Evolutionary conservation across 1,140 invertebrate genomes (phyloP).

Genomic region (Fopius arisanus): DNA sequence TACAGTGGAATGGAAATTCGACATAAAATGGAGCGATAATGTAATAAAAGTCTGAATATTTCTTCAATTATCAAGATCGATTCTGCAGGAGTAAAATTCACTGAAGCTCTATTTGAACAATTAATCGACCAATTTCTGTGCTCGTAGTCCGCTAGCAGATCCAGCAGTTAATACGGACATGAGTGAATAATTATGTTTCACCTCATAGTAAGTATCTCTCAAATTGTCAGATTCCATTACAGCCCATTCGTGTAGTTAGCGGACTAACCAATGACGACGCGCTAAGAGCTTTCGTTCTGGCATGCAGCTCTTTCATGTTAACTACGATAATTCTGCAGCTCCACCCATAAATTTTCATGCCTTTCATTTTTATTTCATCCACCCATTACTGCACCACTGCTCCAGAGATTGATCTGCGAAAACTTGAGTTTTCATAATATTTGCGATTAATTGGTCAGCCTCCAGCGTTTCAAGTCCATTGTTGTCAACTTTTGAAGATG

Average conservation of each 20-base stretch:
- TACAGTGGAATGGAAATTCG: too few relatives aligned
- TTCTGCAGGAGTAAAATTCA: too few relatives aligned
- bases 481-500: background rate
- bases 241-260: conserved; percentile 10
- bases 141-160: background rate
- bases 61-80: too few relatives aligned
- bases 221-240: conserved; percentile 51
- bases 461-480: background rate
- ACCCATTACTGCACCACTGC: background rate
- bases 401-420: background rate
- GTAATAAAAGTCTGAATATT: too few relatives aligned
- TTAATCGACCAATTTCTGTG: background rate
- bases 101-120: background rate
- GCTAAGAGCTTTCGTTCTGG: conserved; percentile 51
- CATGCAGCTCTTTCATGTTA: conserved; percentile 40
- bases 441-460: too few relatives aligned
- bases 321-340: conserved; percentile 36
- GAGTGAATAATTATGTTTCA: conserved; percentile 50
- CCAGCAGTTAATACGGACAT: background rate
- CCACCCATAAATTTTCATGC: background rate
- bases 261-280: conserved; percentile 47
- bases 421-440: too few relatives aligned
- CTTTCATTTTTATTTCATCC: background rate
- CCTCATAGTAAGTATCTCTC: conserved; percentile 47
- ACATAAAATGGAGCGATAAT: too few relatives aligned